A percentile compares a stretch with the other conserved stretches of the same genome.
These are phyloP conservation scores for Noctilio leporinus DNA, from an alignment of 2,113 vertebrate genomes.

Conservation along the genomic window DNA sequence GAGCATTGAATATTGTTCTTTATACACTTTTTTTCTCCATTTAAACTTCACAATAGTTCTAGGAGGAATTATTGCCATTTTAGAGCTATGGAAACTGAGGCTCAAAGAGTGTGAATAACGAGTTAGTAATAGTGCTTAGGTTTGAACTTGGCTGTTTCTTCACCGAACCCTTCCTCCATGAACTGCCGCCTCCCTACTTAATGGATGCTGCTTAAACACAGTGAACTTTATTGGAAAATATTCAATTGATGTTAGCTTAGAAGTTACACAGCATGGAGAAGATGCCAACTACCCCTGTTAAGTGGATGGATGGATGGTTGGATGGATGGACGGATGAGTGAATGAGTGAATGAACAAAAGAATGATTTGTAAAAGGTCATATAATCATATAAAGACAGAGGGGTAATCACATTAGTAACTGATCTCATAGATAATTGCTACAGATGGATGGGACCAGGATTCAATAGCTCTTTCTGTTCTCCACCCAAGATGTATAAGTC, in stretches of 20 bases:
- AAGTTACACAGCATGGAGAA: conserved; percentile 1
- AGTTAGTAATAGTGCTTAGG: background rate
- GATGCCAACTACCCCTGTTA: conserved; percentile 21
- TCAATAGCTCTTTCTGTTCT: background rate
- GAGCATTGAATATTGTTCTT: background rate
- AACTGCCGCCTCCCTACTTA: background rate
- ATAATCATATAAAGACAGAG: conserved; percentile 31
- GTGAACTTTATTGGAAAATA: conserved; percentile 16
- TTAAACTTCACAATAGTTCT: background rate
- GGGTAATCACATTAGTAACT: background rate
- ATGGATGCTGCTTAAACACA: background rate
- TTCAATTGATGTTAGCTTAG: conserved; percentile 34
- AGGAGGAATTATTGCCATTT: background rate
- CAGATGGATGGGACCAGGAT: background rate
- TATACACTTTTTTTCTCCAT: background rate
- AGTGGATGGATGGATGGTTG: background rate
- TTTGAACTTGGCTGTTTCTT: background rate
- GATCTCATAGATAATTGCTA: background rate
- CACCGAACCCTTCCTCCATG: background rate
- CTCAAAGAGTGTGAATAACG: background rate
- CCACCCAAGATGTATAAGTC: background rate
- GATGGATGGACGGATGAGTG: background rate
- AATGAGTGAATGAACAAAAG: conserved; percentile 30
- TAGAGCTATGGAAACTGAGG: background rate
- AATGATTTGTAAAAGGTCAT: background rate